A percentile compares a stretch with the other conserved stretches of the same genome.
phyloP scores from a whole-genome alignment of 2,888 invertebrate species.

The Drosophila affinis region DNA sequence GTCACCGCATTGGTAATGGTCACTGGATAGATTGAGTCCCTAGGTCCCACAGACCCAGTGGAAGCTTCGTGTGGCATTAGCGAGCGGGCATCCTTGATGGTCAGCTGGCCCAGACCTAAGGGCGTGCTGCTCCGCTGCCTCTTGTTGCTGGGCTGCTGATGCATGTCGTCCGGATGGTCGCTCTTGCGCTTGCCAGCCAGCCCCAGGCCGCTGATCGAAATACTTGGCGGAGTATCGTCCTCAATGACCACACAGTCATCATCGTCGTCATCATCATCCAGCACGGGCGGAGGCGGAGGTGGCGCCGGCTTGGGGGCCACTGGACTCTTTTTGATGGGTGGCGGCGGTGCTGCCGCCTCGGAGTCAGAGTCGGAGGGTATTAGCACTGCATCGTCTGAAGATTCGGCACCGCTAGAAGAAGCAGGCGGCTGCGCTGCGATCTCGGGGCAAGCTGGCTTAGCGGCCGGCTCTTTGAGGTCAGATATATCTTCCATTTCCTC shows the following conservation, averaged over 20 bases:
- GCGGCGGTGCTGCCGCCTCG: constrained; percentile 43
- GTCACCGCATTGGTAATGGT: constrained; percentile 86
- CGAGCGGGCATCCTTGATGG: constrained; percentile 83
- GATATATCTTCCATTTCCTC: constrained; percentile 65
- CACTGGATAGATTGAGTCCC: constrained; percentile 74
- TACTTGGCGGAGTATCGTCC: constrained; percentile 84
- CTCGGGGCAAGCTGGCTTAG: constrained; percentile 37
- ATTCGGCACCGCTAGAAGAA: constrained; percentile 57
- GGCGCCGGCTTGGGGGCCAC: constrained; percentile 27
- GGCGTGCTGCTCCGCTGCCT: constrained; percentile 70
- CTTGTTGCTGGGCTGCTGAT: constrained; percentile 81
- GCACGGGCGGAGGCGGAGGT: constrained; percentile 29
- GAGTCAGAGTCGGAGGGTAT: constrained; percentile 82
- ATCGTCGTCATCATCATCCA: constrained; percentile 82
- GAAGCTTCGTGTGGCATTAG: constrained; percentile 74
- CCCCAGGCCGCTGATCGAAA: constrained; percentile 62
- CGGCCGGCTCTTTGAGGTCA: constrained; percentile 26
- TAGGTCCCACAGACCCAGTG: constrained; percentile 23
- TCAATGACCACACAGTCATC: constrained; percentile 85
- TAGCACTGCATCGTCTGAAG: constrained; percentile 82
- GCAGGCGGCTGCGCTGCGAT: constrained; percentile 11
- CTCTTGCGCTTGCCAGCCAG: constrained; percentile 82
- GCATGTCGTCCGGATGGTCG: constrained; percentile 84
- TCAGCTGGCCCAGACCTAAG: constrained; percentile 72
- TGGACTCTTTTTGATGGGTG: constrained; percentile 35